Evolutionary conservation across 1,140 invertebrate species (phyloP).

Genomic region (Diploscapter pachys): DNA sequence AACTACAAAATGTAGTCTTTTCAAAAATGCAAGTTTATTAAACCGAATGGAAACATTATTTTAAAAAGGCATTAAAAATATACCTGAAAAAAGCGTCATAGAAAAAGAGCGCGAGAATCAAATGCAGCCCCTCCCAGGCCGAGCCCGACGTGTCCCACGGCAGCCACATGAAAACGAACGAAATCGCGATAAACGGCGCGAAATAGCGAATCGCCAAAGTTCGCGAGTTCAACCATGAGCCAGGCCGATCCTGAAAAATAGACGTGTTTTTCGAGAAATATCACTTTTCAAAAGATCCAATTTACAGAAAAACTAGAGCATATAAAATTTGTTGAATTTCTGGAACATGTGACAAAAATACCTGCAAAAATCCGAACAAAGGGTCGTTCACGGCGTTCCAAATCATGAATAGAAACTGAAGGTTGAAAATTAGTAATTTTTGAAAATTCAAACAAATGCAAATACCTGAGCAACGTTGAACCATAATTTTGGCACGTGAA

Average conservation of each 20-base stretch:
- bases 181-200: conserved; percentile 59
- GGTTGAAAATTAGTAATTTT: too few species aligned
- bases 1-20: conserved; percentile 11
- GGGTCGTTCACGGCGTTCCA: conserved; percentile 64
- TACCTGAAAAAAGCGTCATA: conserved; percentile 63
- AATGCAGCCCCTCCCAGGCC: conserved; percentile 59
- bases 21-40: conserved; percentile 8
- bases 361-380: conserved; percentile 61
- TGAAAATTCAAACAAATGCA: too few species aligned
- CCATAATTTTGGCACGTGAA: conserved; percentile 61
- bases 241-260: conserved; percentile 35
- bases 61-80: conserved; percentile 35
- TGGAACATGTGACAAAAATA: conserved; percentile 24
- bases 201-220: conserved; percentile 59
- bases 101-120: conserved; percentile 60
- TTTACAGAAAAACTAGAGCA: too few species aligned
- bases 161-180: conserved; percentile 62
- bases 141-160: conserved; percentile 48
- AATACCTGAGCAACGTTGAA: conserved; percentile 60
- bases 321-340: too few species aligned
- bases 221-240: conserved; percentile 58
- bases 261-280: not conserved
- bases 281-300: not conserved
- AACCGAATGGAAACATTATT: not conserved
- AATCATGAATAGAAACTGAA: conserved; percentile 55